Evolutionary conservation across 2,797 vertebrate species (phyloP), one percentile per base, ranked within the genome.

Genomic region (Liasis olivaceus): DNA sequence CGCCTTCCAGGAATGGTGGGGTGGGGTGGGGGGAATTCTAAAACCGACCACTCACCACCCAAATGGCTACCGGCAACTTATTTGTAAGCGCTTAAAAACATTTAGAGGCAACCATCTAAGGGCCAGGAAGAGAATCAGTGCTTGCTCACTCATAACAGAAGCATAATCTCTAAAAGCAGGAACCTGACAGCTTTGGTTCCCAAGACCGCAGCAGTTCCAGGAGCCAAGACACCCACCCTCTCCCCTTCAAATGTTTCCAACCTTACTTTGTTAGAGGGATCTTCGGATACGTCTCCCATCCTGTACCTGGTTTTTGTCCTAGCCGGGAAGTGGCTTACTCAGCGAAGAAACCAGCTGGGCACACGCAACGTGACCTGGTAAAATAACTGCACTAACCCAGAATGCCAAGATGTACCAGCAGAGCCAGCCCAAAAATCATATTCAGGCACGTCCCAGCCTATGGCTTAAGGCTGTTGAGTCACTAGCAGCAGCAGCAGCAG

Each of bases 401-500:
- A 58, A 51, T n/a, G 88, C 84, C 66, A 22, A 58, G 84, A 89
- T 63, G 90, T 47, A 87, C 84, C 90, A 31, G 92, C 77, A 89
- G 22, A 91, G 92, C 92, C 92, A 62, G 93, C 87, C 93, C 90
- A 59, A 59, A 92, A 87, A 84, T 92, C 91, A 59, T 63, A 93
- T 93, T 85, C 88, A 93, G 93, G 92, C 92, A 93, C 1, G 88
- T 92, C 87, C 87, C 58, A 59, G 77, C 92, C 77, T 69, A 31
- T 54, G 92, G 93, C 94, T 93, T 14, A 28, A 31, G 85, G 90
- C 84, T 81, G 66, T 56, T 87, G 90, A 95, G 93, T 95, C 94
- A 94, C 85, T 89, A 92, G 89, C 93, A 94, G 36, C 77, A 89
- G 59, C n/a, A 92, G 66, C 94, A 95, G 17, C 81, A 92, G 47